Evolutionary conservation across 2,113 vertebrate species (phyloP).

Genomic region (Sinocyclocheilus maitianheensis): DNA sequence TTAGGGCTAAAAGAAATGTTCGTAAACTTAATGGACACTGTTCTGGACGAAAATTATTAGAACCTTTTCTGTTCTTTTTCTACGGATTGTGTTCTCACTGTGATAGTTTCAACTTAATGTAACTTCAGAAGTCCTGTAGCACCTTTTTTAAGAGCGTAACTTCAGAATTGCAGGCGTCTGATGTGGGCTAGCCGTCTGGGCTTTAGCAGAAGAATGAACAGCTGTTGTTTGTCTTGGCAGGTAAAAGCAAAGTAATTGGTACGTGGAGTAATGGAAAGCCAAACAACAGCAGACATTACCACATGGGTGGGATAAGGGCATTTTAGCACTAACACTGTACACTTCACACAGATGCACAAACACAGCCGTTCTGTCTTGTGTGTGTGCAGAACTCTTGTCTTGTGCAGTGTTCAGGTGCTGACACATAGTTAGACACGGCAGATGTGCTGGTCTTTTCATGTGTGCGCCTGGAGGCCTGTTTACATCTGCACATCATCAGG

Average conservation of each 20-base stretch:
- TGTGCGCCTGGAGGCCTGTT: constrained; percentile 26
- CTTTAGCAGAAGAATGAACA: constrained; percentile 27
- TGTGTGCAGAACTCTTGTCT: constrained; percentile 24
- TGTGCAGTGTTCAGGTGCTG: constrained; percentile 47
- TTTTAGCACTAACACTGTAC: neutral
- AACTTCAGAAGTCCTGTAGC: neutral
- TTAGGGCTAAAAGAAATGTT: too few relatives aligned
- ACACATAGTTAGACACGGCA: constrained; percentile 42
- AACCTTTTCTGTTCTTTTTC: too few relatives aligned
- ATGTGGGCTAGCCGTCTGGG: neutral
- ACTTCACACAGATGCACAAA: neutral
- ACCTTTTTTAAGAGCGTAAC: neutral
- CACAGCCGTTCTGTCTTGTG: constrained; percentile 28
- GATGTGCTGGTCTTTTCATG: constrained; percentile 51
- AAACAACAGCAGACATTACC: constrained; percentile 33
- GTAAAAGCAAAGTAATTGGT: constrained; percentile 13
- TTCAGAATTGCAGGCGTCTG: neutral
- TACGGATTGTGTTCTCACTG: too few relatives aligned
- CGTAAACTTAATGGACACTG: too few relatives aligned
- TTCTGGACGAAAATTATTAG: too few relatives aligned
- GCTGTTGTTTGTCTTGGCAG: constrained; percentile 45
- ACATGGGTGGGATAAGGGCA: constrained; percentile 14
- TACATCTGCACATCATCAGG: constrained; percentile 8
- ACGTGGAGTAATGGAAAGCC: constrained; percentile 7
- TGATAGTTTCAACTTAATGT: neutral